Percentiles rank a stretch among this genome's conserved stretches.
phyloP scores from a whole-genome alignment of 1,140 invertebrate genomes.

The Prorops nasuta region DNA sequence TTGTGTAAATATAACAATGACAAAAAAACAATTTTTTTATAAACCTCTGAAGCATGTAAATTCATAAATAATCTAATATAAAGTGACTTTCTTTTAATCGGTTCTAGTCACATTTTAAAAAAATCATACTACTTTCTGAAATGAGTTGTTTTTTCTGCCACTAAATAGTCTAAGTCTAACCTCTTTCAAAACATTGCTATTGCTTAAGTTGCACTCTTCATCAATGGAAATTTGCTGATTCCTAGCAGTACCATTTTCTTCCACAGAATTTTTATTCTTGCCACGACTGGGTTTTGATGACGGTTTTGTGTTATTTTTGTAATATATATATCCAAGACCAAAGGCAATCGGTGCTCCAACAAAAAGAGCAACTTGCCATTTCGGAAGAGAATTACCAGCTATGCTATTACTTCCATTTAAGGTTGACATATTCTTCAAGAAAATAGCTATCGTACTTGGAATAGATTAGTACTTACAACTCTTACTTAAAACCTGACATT shows the following conservation, averaged over 20 bases:
- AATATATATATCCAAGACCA: conserved; percentile 79
- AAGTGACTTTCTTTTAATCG: too few relatives aligned
- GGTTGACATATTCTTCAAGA: neutral
- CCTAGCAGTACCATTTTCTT: conserved; percentile 35
- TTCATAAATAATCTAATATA: too few relatives aligned
- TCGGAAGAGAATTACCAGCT: conserved; percentile 50
- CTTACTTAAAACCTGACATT: too few relatives aligned
- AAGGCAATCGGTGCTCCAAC: conserved; percentile 79
- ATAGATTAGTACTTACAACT: too few relatives aligned
- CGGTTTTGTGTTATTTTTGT: conserved; percentile 57
- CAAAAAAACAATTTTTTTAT: too few relatives aligned
- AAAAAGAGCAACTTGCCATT: conserved; percentile 75
- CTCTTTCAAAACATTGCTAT: conserved; percentile 39
- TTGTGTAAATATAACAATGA: too few relatives aligned
- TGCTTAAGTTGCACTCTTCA: conserved; percentile 31
- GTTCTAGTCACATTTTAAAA: too few relatives aligned
- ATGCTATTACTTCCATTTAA: neutral
- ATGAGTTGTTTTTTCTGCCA: too few relatives aligned
- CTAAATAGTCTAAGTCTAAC: conserved; percentile 30
- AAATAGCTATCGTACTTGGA: too few relatives aligned
- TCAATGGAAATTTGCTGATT: conserved; percentile 56
- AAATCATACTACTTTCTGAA: too few relatives aligned
- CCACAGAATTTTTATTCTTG: conserved; percentile 28
- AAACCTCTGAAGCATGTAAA: too few relatives aligned
- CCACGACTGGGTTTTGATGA: conserved; percentile 28